phyloP scores from a whole-genome alignment of 2,888 invertebrate species.

The Microplitis deprimator region DNA sequence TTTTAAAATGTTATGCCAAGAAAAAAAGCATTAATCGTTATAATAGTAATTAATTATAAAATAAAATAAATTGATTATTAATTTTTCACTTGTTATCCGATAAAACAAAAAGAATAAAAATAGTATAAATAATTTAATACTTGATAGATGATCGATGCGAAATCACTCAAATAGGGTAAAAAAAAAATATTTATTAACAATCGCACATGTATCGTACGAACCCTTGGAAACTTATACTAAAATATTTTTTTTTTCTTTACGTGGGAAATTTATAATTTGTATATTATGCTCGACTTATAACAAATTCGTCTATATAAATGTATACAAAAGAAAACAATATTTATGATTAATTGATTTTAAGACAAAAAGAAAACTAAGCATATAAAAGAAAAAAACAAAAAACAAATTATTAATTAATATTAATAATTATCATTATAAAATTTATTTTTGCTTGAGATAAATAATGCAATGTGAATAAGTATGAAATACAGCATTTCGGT shows the following conservation, averaged over 20 bases:
- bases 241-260: background rate
- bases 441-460: conserved; percentile 15
- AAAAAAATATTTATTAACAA: conserved; percentile 34
- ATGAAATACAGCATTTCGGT: conserved; percentile 57
- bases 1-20: background rate
- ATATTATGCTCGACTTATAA: conserved; percentile 5
- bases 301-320: background rate
- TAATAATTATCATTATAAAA: conserved; percentile 22
- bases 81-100: conserved; percentile 3
- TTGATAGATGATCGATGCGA: conserved; percentile 28
- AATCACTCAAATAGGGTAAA: background rate
- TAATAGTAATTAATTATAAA: background rate
- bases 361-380: conserved; percentile 1
- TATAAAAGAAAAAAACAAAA: background rate
- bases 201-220: conserved; percentile 30
- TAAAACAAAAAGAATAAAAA: conserved; percentile 9
- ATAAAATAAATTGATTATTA: background rate
- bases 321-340: conserved; percentile 5
- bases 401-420: background rate
- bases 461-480: conserved; percentile 35
- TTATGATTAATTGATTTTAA: conserved; percentile 1
- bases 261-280: conserved; percentile 26
- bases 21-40: conserved; percentile 5
- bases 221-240: conserved; percentile 12
- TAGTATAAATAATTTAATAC: conserved; percentile 34